Conservation (phyloP, 1,140 invertebrate genomes). For the Lepidotrigona ventralis region DNA sequence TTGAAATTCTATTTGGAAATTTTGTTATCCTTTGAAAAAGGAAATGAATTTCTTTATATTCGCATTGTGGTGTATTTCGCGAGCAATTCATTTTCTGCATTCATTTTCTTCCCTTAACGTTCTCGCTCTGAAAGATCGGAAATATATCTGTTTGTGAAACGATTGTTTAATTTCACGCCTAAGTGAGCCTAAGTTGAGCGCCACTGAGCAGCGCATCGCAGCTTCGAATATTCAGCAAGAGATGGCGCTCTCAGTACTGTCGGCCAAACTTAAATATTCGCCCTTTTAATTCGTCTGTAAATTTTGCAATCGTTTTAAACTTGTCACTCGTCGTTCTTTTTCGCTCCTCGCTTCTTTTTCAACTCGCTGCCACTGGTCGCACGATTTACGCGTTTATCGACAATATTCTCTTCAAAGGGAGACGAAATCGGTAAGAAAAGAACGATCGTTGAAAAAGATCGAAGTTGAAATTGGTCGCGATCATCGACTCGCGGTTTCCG, state of each 20-base stretch:
- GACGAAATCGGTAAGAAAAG: background rate
- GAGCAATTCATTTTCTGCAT: background rate
- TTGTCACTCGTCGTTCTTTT: background rate
- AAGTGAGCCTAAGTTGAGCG: constrained; percentile 50
- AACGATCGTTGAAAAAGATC: too few species aligned
- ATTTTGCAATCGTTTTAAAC: background rate
- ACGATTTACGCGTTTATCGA: background rate
- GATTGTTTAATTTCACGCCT: background rate
- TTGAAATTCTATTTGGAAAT: background rate
- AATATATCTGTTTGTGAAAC: background rate
- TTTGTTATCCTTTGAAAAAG: too few species aligned
- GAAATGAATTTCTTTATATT: background rate
- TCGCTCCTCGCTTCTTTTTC: too few species aligned
- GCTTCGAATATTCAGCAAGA: constrained; percentile 58
- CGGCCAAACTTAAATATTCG: background rate
- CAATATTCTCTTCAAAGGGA: too few species aligned
- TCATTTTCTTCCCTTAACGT: background rate
- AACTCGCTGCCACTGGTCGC: too few species aligned
- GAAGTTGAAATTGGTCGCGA: background rate
- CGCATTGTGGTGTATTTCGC: background rate
- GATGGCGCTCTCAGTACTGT: constrained; percentile 64
- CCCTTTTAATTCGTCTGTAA: background rate
- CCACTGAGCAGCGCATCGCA: constrained; percentile 40
- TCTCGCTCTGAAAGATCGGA: background rate
- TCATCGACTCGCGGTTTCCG: background rate